Percentiles rank a stretch among this genome's conserved stretches.
These are phyloP conservation scores for Drosophila mauritiana DNA, from an alignment of 1,140 invertebrate genomes.

Conservation along the genomic window DNA sequence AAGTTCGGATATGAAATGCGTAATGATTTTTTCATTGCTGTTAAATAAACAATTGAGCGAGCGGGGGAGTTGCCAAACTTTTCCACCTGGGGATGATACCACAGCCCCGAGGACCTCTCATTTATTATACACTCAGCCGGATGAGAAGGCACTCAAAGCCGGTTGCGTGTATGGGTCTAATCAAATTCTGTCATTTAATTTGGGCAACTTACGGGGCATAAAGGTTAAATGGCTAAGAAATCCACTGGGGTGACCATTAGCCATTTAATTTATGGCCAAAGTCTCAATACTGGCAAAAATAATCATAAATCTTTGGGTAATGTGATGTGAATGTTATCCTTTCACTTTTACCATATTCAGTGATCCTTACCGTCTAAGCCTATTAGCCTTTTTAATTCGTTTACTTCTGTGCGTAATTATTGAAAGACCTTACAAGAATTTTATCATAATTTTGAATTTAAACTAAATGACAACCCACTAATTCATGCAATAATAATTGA, in stretches of 20 bases:
- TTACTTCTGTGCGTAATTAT: no score
- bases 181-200: conserved; percentile 72
- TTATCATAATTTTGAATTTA: no score
- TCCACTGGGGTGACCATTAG: conserved; percentile 39
- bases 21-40: conserved; percentile 80
- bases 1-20: conserved; percentile 68
- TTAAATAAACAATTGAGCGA: conserved; percentile 73
- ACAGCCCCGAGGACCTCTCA: conserved; percentile 19
- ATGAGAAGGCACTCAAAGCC: conserved; percentile 18
- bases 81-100: conserved; percentile 40
- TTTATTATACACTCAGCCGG: conserved; percentile 20
- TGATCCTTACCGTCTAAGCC: background rate
- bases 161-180: conserved; percentile 67
- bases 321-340: conserved; percentile 6
- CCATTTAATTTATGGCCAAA: conserved; percentile 26
- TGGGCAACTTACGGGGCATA: conserved; percentile 45
- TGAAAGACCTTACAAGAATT: no score
- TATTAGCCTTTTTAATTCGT: background rate
- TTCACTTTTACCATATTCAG: background rate
- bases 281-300: conserved; percentile 1
- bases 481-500: no score
- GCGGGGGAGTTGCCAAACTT: conserved; percentile 48
- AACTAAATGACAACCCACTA: background rate
- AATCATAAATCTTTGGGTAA: conserved; percentile 5
- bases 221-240: conserved; percentile 60